phyloP scores from a whole-genome alignment of 2,797 vertebrate species.

The Xiphorhynchus erythropygius region DNA sequence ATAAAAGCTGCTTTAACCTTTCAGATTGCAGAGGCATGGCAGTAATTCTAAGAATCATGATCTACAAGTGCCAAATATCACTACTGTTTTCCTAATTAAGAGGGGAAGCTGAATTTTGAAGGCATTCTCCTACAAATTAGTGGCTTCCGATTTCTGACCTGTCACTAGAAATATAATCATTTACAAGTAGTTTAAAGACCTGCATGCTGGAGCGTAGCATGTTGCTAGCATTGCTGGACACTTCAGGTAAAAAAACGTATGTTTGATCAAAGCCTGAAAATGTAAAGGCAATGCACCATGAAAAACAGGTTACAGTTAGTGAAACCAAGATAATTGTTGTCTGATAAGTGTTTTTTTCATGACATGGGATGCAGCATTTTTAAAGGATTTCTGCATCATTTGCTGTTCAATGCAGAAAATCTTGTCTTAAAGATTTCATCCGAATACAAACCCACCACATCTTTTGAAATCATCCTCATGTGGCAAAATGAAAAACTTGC shows the following conservation, averaged over 20 bases:
- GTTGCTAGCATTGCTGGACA: not conserved
- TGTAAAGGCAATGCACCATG: not conserved
- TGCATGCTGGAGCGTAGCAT: not conserved
- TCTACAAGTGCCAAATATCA: conserved; percentile 10
- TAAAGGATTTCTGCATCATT: not conserved
- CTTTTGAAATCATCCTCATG: not conserved
- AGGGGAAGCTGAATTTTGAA: not conserved
- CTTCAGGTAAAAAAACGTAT: not conserved
- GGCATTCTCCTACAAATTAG: not conserved
- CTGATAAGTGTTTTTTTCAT: not conserved
- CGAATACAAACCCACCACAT: not conserved
- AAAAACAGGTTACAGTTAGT: not conserved
- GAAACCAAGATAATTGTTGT: not conserved
- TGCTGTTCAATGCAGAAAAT: not conserved
- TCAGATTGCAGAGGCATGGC: conserved; percentile 1
- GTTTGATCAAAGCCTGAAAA: not conserved
- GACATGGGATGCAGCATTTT: not conserved
- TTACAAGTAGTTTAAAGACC: not conserved
- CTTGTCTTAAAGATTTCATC: not conserved
- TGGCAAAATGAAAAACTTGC: not conserved
- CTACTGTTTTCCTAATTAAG: not conserved
- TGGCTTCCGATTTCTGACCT: not conserved
- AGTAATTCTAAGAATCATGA: conserved; percentile 15
- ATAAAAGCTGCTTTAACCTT: conserved; percentile 29
- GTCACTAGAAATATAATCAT: not conserved